Base-by-base conservation (phyloP, 2,113 vertebrate genomes). In the Pavo muticus region DNA sequence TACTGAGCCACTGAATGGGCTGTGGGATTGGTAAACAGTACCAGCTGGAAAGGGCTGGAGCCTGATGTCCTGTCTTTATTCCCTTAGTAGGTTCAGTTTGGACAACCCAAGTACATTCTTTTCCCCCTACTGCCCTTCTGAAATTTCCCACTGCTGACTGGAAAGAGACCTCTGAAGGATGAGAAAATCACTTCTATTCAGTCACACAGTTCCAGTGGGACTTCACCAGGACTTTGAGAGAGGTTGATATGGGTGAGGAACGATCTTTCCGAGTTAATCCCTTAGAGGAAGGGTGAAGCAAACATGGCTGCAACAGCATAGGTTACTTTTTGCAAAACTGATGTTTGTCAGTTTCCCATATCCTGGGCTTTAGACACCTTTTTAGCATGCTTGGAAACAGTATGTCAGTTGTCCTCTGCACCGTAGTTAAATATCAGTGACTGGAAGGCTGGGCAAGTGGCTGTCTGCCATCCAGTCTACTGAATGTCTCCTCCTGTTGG, bases 131-230 rank as follows among this genome's bases (percentile, higher is more conserved):
- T 88, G 73, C 83, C 65, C 83, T 91, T 86, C 79, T 96, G 90
- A 90, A 91, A 91, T 93, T 88, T 93, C 91, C 48, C n/a, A 8
- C 57, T 86, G 79, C 76, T 95, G 90, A 61, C 76, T 84, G 73
- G 73, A 84, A 90, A 72, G 57, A 83, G 91, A 10, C 30, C 44
- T 63, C 13, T 9, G 83, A 74, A 88, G 68, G 57, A 48, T 52
- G 72, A 91, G 61, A 68, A 76, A 84, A 90, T 50, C 27, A 18
- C 30, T 83, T 90, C 54, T 78, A 0, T 67, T 84, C 60, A 2
- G 23, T 88, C 45, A 8, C 25, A 84, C 16, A 6, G 76, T 48
- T 72, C 44, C 78, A 84, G 57, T 39, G 91, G 76, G 61, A 61
- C 76, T 35, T 75, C 27, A 14, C 23, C 3, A 16, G 24, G 30